Base-by-base conservation (phyloP, 2,113 vertebrate genomes). In the Gopherus flavomarginatus region DNA sequence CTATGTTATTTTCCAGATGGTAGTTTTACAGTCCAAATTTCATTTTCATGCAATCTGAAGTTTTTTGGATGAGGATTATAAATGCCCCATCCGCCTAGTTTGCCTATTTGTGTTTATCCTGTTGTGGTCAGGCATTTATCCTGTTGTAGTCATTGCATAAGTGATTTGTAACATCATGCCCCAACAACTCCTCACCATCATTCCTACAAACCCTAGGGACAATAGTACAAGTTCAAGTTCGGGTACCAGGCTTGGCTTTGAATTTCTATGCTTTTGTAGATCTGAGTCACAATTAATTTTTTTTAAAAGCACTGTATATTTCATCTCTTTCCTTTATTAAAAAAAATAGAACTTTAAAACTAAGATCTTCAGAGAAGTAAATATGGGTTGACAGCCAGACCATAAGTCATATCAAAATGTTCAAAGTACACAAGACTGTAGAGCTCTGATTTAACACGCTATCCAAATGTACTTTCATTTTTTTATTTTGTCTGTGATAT, bases 51-150 rank as follows among this genome's bases (percentile, higher is more conserved):
- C 89, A 62, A 89, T 72, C 35, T 52, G 27, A 19, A 90, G 82
- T 62, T 11, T 96, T 96, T 91, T 90, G 85, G 13, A 35, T 81
- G 77, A 95, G n/a, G 21, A 72, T 62, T 95, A 85, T 95, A 89
- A 86, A 77, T 38, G n/a, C 3, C 72, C 54, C 65, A n/a, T 88
- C 38, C n/a, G 54, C 65, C n/a, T 47, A 83, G 14, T 89, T 91
- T 81, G 17, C 65, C 85, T 81, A 85, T 78, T 35, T 88, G 57
- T 72, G 72, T 42, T 90, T 29, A 38, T 84, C 54, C 4, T 4
- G 50, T 31, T 81, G 29, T 38, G 26, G 57, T 87, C 89, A 42
- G 81, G 65, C 86, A 86, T 84, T 84, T 29, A 38, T 84, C 54
- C 5, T 4, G 50, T 31, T 78, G 29, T 38, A 22, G 57, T 85